phyloP scores from a whole-genome alignment of 2,797 vertebrate species.

The Sebastes vulpes region DNA sequence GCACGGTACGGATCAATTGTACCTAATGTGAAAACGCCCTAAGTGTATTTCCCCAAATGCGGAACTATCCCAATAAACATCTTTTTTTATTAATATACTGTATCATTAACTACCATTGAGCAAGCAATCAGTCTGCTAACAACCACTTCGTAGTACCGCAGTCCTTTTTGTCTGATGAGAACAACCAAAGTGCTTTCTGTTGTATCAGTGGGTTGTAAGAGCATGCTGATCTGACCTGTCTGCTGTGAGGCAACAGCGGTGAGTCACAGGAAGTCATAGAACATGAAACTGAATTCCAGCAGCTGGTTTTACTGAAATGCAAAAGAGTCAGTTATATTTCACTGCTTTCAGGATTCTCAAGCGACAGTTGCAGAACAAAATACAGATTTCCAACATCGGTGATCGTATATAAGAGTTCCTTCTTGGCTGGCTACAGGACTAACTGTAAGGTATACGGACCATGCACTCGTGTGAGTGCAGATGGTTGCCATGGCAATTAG shows the following conservation, averaged over 20 bases:
- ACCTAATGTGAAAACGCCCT: no score
- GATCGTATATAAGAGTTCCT: not conserved
- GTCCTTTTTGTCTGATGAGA: not conserved
- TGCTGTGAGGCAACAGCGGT: conserved; percentile 6
- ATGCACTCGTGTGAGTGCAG: not conserved
- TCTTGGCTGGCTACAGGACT: not conserved
- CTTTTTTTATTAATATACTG: not conserved
- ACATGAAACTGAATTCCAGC: not conserved
- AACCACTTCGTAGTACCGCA: not conserved
- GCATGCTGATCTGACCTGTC: not conserved
- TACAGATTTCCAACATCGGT: not conserved
- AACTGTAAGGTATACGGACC: not conserved
- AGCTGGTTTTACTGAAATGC: not conserved
- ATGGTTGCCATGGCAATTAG: conserved; percentile 11
- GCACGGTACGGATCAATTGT: no score
- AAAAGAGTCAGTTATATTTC: not conserved
- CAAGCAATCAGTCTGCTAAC: not conserved
- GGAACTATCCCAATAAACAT: not conserved
- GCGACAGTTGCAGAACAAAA: not conserved
- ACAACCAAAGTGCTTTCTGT: not conserved
- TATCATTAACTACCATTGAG: not conserved
- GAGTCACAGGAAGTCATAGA: not conserved
- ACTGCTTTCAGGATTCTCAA: not conserved
- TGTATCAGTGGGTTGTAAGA: not conserved
- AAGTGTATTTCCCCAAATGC: not conserved